Percentiles rank a stretch among this genome's conserved stretches.
Conservation (phyloP, 2,888 invertebrate species). For the Molanna angustata region DNA sequence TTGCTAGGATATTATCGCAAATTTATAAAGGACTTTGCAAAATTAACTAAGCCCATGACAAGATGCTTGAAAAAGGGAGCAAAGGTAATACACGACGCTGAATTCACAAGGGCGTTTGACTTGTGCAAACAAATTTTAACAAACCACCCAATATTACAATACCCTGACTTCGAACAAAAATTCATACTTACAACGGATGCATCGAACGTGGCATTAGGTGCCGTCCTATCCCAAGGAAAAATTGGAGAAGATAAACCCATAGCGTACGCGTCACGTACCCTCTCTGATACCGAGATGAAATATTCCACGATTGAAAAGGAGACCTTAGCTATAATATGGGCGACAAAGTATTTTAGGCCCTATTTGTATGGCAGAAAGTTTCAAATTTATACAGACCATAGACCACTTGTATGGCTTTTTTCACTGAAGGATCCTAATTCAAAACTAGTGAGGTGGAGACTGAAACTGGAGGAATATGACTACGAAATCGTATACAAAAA, state of each 20-base stretch:
- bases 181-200: neutral
- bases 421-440: neutral
- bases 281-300: neutral
- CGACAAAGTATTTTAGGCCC: neutral
- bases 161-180: constrained; percentile 1
- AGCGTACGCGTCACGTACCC: too few relatives aligned
- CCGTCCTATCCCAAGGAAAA: neutral
- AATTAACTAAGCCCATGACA: constrained; percentile 3
- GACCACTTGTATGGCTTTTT: neutral
- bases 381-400: neutral
- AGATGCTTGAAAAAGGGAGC: neutral
- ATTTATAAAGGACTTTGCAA: constrained; percentile 3
- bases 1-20: constrained; percentile 2
- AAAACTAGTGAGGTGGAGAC: constrained; percentile 3
- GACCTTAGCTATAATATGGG: neutral
- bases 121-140: neutral
- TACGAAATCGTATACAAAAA: neutral
- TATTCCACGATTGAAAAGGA: neutral
- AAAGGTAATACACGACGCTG: neutral
- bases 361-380: neutral
- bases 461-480: neutral
- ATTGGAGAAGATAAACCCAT: neutral
- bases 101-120: neutral
- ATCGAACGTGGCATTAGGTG: neutral
- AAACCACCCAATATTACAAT: neutral